phyloP scores from a whole-genome alignment of 2,113 vertebrate genomes.

The Seriola aureovittata region DNA sequence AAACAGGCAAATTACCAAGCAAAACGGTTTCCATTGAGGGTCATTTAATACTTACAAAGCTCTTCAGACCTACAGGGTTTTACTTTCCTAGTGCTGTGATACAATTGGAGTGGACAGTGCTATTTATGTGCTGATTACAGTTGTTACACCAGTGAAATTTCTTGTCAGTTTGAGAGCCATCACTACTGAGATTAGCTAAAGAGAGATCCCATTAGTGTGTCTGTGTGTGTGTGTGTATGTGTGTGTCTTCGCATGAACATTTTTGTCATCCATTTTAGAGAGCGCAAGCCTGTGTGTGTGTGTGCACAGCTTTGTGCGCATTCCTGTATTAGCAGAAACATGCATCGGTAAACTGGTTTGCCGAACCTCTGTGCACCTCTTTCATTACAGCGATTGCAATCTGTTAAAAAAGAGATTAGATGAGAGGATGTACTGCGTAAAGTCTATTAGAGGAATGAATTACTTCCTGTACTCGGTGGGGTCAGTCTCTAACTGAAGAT shows the following conservation, averaged over 20 bases:
- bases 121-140: constrained; percentile 73
- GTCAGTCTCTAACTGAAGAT: constrained; percentile 63
- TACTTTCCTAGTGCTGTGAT: constrained; percentile 47
- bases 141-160: constrained; percentile 66
- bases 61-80: constrained; percentile 22
- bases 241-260: constrained; percentile 18
- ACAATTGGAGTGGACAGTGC: constrained; percentile 68
- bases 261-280: constrained; percentile 22
- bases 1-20: constrained; percentile 13
- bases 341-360: constrained; percentile 50
- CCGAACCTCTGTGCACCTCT: constrained; percentile 41
- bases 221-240: not conserved
- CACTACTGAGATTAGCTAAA: constrained; percentile 56
- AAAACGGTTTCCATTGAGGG: constrained; percentile 11
- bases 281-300: constrained; percentile 3
- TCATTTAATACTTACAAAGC: constrained; percentile 6
- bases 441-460: constrained; percentile 76
- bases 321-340: constrained; percentile 21
- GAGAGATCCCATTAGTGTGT: constrained; percentile 48
- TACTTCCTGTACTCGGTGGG: constrained; percentile 59
- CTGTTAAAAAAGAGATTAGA: constrained; percentile 77
- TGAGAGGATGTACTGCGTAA: constrained; percentile 60
- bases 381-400: constrained; percentile 76
- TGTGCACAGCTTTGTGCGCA: not conserved
- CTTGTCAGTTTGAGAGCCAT: constrained; percentile 66